Base-by-base conservation (phyloP, 2,888 invertebrate genomes). In the Orchestes rusci region DNA sequence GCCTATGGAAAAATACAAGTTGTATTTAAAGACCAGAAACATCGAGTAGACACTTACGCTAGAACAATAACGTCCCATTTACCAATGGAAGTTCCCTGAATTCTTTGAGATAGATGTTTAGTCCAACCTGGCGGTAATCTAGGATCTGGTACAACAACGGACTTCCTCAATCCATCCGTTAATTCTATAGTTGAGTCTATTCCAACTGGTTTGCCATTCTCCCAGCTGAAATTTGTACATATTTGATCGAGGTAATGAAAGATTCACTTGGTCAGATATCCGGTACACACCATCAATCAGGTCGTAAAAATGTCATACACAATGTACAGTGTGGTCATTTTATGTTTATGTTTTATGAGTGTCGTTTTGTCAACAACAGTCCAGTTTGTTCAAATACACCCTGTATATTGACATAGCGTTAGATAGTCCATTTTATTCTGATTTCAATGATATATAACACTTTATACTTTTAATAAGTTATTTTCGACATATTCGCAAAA, bases 1-100 rank as follows among this genome's bases (percentile, higher is more conserved):
- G 75, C 52, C 78, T 76, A 53, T 19, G 12, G 5, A 5, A 12
- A 30, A 30, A 30, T 12, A 36, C 12, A 8, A 30, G 4, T 10
- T 5, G 12, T 30, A 15, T 16, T 16, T 33, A 33, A 33, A 33
- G 5, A 8, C 13, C 16, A 16, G 7, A 13, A 16, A 5, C 12
- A 30, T 5, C 7, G 12, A 36, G 13, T 36, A 23, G n/a, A 23
- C 23, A 40, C 38, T 67, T 8, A 81, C 81, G 75, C 75, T 1
- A 84, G 73, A 43, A 88, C 73, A 32, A 87, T 76, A 2, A 85
- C 82, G 59, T 87, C 86, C 87, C 87, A 89, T 62, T 87, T 88
- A 4, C 85, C 86, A 8, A 82, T 82, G 16, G 83, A 82, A 31
- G 76, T 72, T 1, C 81, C 82, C 37, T 74, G 69, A 80, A 73